Conservation (phyloP, 2,797 vertebrate species). For the Leuciscus waleckii region DNA sequence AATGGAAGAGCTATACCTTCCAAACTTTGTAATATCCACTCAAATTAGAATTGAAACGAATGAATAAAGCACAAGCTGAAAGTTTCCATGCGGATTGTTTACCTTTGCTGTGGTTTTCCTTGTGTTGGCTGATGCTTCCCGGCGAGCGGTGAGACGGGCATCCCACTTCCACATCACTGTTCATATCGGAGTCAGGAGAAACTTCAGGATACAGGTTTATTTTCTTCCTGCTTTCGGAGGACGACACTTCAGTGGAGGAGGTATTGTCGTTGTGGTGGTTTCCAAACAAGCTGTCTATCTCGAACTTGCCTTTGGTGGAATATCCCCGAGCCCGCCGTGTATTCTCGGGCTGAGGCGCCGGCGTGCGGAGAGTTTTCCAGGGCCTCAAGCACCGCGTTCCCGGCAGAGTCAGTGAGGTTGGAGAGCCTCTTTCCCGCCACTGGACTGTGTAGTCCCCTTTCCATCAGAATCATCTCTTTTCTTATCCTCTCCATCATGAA, state of each 20-base stretch:
- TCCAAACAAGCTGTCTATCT: conserved; percentile 97
- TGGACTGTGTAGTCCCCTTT: conserved; percentile 97
- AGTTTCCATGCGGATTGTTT: conserved; percentile 51
- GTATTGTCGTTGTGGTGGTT: conserved; percentile 87
- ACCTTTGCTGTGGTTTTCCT: conserved; percentile 98
- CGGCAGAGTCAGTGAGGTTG: conserved; percentile 89
- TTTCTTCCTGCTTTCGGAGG: conserved; percentile 93
- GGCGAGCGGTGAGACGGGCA: conserved; percentile 95
- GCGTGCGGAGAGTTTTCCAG: conserved; percentile 98
- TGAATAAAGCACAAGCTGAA: background rate
- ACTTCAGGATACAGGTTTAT: conserved; percentile 93
- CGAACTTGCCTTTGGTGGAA: conserved; percentile 96
- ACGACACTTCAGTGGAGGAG: conserved; percentile 87
- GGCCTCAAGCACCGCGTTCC: conserved; percentile 97
- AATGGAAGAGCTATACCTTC: background rate
- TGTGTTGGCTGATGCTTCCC: conserved; percentile 85
- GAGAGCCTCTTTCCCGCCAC: conserved; percentile 92
- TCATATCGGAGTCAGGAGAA: conserved; percentile 95
- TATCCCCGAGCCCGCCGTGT: conserved; percentile 91
- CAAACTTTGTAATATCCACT: background rate
- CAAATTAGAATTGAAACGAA: background rate
- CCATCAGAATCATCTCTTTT: conserved; percentile 99
- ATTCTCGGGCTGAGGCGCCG: conserved; percentile 96
- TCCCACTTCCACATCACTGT: conserved; percentile 98
- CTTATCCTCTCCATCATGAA: conserved; percentile 98